phyloP scores from a whole-genome alignment of 2,113 vertebrate genomes.

The Tapirus terrestris region DNA sequence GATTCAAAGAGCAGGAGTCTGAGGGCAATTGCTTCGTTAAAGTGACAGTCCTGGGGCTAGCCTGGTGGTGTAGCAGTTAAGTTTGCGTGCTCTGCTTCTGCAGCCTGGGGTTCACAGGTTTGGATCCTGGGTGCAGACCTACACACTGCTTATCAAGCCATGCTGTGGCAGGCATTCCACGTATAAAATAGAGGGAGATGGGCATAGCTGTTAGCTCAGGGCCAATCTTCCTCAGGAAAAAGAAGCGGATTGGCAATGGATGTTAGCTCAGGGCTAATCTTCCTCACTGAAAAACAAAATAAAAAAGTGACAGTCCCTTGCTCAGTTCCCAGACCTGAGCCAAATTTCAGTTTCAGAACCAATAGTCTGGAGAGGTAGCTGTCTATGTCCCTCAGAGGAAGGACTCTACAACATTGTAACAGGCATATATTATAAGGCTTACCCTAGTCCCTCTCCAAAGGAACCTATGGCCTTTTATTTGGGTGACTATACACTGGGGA shows the following conservation, averaged over 20 bases:
- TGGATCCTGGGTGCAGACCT: no score
- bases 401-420: not conserved
- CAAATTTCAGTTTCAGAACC: not conserved
- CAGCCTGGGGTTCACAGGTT: no score
- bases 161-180: no score
- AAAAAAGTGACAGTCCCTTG: not conserved
- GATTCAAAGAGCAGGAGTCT: not conserved
- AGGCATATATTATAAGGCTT: not conserved
- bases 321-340: not conserved
- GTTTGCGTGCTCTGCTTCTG: no score
- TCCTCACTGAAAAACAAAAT: no score
- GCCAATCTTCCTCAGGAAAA: no score
- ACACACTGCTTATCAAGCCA: no score
- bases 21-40: not conserved
- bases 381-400: not conserved
- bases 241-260: no score
- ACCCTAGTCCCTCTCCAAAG: not conserved
- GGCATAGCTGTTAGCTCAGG: no score
- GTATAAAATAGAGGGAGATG: no score
- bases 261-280: no score
- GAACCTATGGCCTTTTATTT: not conserved
- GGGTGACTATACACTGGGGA: not conserved
- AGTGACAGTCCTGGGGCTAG: not conserved
- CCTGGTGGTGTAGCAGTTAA: no score
- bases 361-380: not conserved